Percentiles rank a stretch among this genome's conserved stretches.
These are phyloP conservation scores for Gymnoscelis rufifasciata DNA, from an alignment of 2,888 invertebrate species.

Conservation along the genomic window DNA sequence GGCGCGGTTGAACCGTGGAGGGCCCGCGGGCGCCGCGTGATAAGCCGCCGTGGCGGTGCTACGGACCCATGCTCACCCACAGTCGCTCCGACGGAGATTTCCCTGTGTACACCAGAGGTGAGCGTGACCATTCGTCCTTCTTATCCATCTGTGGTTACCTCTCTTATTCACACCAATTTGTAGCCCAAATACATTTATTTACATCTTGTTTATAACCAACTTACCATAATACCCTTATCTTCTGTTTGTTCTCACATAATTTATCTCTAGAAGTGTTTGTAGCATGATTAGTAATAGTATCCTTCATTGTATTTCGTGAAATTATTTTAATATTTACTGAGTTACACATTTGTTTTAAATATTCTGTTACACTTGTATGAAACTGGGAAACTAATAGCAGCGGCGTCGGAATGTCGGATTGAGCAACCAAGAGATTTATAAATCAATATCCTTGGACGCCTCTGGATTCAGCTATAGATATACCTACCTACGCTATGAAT, in stretches of 20 bases:
- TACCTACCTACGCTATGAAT: slow-evolving; percentile 22
- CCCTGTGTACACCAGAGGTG: slow-evolving; percentile 89
- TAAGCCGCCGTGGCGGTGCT: slow-evolving; percentile 80
- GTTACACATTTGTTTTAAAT: no score
- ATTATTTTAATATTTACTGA: no score
- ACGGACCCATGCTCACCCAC: slow-evolving; percentile 88
- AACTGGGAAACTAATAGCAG: slow-evolving; percentile 32
- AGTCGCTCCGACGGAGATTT: slow-evolving; percentile 92
- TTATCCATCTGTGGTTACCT: slow-evolving; percentile 9
- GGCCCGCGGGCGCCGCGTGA: slow-evolving; percentile 74
- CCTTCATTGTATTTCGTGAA: neutral
- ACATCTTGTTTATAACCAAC: neutral
- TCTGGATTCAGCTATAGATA: slow-evolving; percentile 31
- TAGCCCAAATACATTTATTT: no score
- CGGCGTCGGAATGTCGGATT: slow-evolving; percentile 39
- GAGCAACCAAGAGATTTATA: slow-evolving; percentile 41
- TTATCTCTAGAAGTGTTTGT: slow-evolving; percentile 1
- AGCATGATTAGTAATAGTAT: slow-evolving; percentile 5
- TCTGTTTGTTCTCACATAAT: neutral
- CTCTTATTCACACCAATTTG: neutral
- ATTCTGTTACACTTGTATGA: no score
- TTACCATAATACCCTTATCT: neutral
- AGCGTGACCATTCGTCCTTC: slow-evolving; percentile 37
- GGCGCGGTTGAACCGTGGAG: slow-evolving; percentile 72
- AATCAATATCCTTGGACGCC: slow-evolving; percentile 48